A percentile compares a stretch with the other conserved stretches of the same genome.
phyloP scores from a whole-genome alignment of 2,797 vertebrate species.

The Arrhamphus sclerolepis region DNA sequence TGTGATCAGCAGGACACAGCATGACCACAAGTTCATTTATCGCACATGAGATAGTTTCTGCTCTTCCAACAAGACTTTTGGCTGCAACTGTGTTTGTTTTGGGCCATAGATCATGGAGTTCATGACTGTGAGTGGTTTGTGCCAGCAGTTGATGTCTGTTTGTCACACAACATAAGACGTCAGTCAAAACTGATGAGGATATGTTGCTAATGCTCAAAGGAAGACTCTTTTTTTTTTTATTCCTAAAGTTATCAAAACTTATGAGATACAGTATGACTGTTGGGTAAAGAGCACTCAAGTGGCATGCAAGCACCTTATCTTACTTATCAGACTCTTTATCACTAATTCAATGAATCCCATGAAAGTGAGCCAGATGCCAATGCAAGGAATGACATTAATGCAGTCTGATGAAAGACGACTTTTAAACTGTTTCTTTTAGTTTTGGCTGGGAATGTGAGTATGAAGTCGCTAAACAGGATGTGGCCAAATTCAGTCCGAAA shows the following conservation, averaged over 20 bases:
- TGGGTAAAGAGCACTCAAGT: slow-evolving; percentile 7
- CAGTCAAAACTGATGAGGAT: slow-evolving; percentile 5
- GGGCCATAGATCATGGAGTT: not conserved
- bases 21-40: not conserved
- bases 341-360: slow-evolving; percentile 6
- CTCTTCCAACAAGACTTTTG: slow-evolving; percentile 6
- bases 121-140: not conserved
- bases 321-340: slow-evolving; percentile 9
- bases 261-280: slow-evolving; percentile 1
- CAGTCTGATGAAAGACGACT: not conserved
- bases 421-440: not conserved
- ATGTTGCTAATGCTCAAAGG: not conserved
- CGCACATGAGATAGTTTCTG: slow-evolving; percentile 3
- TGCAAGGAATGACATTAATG: not conserved
- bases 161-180: slow-evolving; percentile 29
- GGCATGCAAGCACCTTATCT: slow-evolving; percentile 11
- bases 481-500: too few species aligned
- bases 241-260: not conserved
- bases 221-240: not conserved
- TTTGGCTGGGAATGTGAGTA: not conserved
- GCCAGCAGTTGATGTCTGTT: slow-evolving; percentile 18
- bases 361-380: not conserved
- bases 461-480: too few species aligned
- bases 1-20: too few species aligned
- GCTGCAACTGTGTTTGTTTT: slow-evolving; percentile 28